Conservation (phyloP, 2,888 invertebrate species). For the Perdita meconis region DNA sequence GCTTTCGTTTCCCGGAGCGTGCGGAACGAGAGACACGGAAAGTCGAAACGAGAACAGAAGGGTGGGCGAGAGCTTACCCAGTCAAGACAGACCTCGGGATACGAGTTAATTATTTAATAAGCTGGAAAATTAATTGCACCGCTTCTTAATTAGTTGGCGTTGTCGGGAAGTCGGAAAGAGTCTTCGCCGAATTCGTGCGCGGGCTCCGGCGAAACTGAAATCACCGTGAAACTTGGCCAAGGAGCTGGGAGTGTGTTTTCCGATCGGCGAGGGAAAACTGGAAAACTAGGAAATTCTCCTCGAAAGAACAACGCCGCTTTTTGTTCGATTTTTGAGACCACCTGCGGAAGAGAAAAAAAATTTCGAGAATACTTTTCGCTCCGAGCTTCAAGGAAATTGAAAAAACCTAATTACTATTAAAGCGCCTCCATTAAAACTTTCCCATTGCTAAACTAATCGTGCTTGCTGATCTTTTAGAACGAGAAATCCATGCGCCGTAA, state of each 20-base stretch:
- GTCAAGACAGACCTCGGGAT: slow-evolving; percentile 65
- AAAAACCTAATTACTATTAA: no score
- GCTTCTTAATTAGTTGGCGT: slow-evolving; percentile 74
- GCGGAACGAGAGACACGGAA: slow-evolving; percentile 18
- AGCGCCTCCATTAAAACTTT: no score
- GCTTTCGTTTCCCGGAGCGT: slow-evolving; percentile 4
- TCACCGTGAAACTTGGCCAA: slow-evolving; percentile 14
- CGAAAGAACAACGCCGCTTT: no score
- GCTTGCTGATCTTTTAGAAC: no score
- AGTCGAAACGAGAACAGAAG: slow-evolving; percentile 19
- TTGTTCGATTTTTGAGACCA: no score
- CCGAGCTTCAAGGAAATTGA: no score
- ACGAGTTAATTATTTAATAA: slow-evolving; percentile 82
- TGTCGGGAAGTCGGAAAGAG: slow-evolving; percentile 39
- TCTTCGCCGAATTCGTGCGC: slow-evolving; percentile 21
- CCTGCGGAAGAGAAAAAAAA: no score
- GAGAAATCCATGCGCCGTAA: no score
- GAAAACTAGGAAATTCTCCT: slow-evolving; percentile 2
- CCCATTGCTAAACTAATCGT: no score
- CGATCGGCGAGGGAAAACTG: not conserved
- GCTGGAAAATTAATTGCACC: slow-evolving; percentile 80
- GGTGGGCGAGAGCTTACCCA: slow-evolving; percentile 48
- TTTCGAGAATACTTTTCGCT: no score
- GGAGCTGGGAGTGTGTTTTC: not conserved
- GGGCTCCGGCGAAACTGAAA: slow-evolving; percentile 9